Evolutionary conservation across 2,113 vertebrate genomes (phyloP).

Genomic region (Anoplopoma fimbria): DNA sequence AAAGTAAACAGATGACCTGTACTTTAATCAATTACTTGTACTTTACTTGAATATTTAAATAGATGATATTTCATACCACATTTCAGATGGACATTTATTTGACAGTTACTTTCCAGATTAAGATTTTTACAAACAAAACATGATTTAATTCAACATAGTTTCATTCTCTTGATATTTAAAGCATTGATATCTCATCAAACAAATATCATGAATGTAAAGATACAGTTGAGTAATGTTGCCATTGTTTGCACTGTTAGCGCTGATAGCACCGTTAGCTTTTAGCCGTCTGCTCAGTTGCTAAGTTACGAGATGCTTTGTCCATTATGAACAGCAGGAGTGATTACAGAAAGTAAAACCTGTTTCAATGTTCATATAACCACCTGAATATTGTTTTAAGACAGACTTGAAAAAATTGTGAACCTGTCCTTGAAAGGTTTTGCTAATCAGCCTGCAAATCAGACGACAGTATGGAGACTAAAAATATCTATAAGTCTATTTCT

Average conservation of each 20-base stretch:
- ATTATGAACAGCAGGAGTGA: background rate
- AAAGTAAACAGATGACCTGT: no score
- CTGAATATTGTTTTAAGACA: background rate
- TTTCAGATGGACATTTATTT: background rate
- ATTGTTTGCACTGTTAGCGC: background rate
- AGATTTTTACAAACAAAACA: no score
- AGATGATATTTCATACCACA: no score
- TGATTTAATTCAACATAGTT: background rate
- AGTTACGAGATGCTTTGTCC: background rate
- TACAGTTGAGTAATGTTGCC: background rate
- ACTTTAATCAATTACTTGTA: background rate
- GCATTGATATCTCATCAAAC: background rate
- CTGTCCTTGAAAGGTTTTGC: background rate
- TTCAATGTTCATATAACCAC: background rate
- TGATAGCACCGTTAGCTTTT: no score
- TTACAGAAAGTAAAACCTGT: background rate
- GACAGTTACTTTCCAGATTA: background rate
- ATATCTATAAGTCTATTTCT: background rate
- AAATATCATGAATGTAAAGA: background rate
- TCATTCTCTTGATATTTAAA: background rate
- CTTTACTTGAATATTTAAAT: background rate
- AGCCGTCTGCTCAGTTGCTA: background rate
- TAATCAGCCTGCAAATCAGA: no score
- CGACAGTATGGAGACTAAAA: no score
- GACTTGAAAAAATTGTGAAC: background rate